These are phyloP conservation scores for Edolisoma coerulescens DNA, from an alignment of 2,113 vertebrate species.

Conservation along the genomic window DNA sequence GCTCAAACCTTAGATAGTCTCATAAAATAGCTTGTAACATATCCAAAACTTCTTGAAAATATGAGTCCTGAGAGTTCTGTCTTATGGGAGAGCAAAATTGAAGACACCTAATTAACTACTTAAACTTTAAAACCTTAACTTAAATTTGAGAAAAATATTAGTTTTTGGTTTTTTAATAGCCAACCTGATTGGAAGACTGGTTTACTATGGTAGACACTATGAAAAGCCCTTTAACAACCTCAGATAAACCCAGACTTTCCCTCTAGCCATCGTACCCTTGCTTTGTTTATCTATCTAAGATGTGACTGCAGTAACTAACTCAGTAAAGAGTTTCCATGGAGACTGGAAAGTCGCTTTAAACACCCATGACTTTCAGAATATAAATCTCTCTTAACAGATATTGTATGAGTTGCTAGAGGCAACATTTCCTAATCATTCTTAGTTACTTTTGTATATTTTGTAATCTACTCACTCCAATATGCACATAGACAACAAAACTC, in stretches of 20 bases:
- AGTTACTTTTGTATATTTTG: neutral
- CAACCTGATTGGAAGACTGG: neutral
- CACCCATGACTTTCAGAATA: neutral
- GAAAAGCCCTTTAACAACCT: neutral
- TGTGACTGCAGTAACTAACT: neutral
- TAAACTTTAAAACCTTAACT: neutral
- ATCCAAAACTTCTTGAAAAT: neutral
- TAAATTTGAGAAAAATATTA: neutral
- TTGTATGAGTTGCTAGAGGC: neutral
- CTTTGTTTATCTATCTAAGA: neutral
- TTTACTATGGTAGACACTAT: neutral
- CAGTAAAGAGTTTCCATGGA: constrained; percentile 24
- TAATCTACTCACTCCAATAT: neutral
- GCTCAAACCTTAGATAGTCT: neutral
- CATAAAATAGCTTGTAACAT: neutral
- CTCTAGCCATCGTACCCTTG: neutral
- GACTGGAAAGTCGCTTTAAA: constrained; percentile 31
- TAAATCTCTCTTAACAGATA: neutral
- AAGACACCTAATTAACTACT: neutral
- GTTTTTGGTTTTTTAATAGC: neutral
- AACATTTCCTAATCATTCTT: neutral
- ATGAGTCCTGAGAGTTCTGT: neutral
- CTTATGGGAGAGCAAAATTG: neutral
- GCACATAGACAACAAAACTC: neutral
- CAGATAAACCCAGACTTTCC: neutral